phyloP scores from a whole-genome alignment of 2,797 vertebrate species.

The Amblyopsis hoosieri region DNA sequence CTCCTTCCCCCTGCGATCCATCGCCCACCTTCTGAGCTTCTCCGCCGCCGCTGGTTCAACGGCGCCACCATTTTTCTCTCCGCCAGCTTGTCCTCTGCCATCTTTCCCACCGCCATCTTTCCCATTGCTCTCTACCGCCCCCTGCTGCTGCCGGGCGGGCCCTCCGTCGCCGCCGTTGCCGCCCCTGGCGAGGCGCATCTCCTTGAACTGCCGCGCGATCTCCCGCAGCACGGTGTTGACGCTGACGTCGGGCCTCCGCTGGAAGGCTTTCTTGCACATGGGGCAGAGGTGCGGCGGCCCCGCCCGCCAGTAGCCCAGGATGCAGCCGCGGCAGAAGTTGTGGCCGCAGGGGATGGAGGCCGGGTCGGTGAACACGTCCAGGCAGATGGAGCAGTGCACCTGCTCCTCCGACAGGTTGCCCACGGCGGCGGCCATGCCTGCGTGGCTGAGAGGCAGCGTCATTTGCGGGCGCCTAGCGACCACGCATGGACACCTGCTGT shows the following conservation, averaged over 20 bases:
- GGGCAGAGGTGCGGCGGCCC: conserved; percentile 78
- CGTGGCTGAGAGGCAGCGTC: conserved; percentile 70
- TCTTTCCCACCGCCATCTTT: conserved; percentile 17
- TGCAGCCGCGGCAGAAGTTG: conserved; percentile 83
- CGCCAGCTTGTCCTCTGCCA: conserved; percentile 16
- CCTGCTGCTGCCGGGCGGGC: conserved; percentile 5
- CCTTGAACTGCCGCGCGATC: conserved; percentile 82
- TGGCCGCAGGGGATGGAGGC: conserved; percentile 84
- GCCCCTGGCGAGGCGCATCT: conserved; percentile 47
- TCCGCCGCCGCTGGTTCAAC: conserved; percentile 14
- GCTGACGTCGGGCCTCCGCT: conserved; percentile 78
- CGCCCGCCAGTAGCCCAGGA: conserved; percentile 80
- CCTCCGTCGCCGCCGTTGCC: conserved; percentile 38
- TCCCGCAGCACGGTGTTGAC: conserved; percentile 81
- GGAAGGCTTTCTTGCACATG: conserved; percentile 83
- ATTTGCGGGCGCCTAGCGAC: conserved; percentile 61
- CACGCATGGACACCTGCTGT: conserved; percentile 68
- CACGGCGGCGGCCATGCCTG: conserved; percentile 77
- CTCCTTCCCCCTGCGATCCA: conserved; percentile 54
- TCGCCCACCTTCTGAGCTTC: conserved; percentile 41
- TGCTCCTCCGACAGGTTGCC: conserved; percentile 80
- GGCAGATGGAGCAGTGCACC: conserved; percentile 84
- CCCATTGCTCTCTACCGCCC: conserved; percentile 12
- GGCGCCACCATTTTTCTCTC: not conserved
- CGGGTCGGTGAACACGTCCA: conserved; percentile 83